Percentiles rank a stretch among this genome's conserved stretches.
These are phyloP conservation scores for Anthonomus grandis DNA, from an alignment of 1,140 invertebrate species.

Conservation along the genomic window DNA sequence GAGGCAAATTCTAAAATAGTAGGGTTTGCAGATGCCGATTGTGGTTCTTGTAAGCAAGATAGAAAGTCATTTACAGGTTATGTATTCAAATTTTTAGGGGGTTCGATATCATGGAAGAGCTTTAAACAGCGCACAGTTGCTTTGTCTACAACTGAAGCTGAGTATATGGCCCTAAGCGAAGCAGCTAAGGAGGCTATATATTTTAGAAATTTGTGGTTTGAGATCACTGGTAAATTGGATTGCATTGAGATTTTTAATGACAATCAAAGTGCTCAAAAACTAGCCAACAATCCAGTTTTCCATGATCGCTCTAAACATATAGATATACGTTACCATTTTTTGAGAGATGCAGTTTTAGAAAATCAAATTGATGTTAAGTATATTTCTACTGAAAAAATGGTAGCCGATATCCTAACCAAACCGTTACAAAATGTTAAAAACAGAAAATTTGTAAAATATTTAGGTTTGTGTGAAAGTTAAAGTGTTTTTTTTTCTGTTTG, in stretches of 20 bases:
- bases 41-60: slow-evolving; percentile 21
- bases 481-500: too few species aligned
- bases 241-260: too few species aligned
- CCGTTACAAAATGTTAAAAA: too few species aligned
- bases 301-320: slow-evolving; percentile 49
- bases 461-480: too few species aligned
- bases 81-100: slow-evolving; percentile 33
- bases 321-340: slow-evolving; percentile 45
- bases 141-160: slow-evolving; percentile 44
- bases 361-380: slow-evolving; percentile 32
- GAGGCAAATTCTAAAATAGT: slow-evolving; percentile 25
- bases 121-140: slow-evolving; percentile 40
- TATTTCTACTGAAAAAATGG: slow-evolving; percentile 25
- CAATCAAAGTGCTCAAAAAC: slow-evolving; percentile 17
- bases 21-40: slow-evolving; percentile 37
- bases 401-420: slow-evolving; percentile 18
- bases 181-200: slow-evolving; percentile 21
- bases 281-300: slow-evolving; percentile 40
- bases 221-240: not conserved
- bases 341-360: slow-evolving; percentile 26
- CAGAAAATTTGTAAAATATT: too few species aligned
- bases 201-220: slow-evolving; percentile 5
- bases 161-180: slow-evolving; percentile 42
- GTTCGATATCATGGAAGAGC: slow-evolving; percentile 37
- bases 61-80: slow-evolving; percentile 41